These are phyloP conservation scores for Syngnathus acus DNA, from an alignment of 2,797 vertebrate genomes.

Conservation along the genomic window DNA sequence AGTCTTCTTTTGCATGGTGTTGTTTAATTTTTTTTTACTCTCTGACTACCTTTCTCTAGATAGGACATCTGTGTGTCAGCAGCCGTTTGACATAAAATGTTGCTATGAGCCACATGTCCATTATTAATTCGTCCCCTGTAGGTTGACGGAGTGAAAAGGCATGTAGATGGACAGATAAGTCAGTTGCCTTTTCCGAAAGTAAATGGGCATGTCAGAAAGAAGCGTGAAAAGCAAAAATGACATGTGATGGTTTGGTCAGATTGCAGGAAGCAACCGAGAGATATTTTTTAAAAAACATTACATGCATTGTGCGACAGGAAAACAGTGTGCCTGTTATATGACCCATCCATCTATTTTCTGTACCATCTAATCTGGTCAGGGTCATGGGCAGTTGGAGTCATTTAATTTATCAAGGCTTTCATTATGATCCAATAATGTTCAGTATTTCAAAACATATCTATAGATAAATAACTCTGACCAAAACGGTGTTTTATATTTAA, in stretches of 20 bases:
- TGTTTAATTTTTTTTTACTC: not conserved
- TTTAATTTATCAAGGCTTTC: not conserved
- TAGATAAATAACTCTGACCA: not conserved
- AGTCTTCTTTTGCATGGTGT: not conserved
- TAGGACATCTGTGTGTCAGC: not conserved
- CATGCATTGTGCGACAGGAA: not conserved
- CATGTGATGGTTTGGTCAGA: slow-evolving; percentile 10
- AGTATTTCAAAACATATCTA: not conserved
- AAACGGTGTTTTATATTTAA: not conserved
- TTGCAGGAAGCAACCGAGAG: not conserved
- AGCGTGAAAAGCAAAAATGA: slow-evolving; percentile 19
- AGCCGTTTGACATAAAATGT: slow-evolving; percentile 26
- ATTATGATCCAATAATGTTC: not conserved
- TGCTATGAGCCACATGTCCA: slow-evolving; percentile 27
- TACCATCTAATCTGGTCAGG: no score
- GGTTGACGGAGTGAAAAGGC: slow-evolving; percentile 17
- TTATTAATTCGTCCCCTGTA: slow-evolving; percentile 40
- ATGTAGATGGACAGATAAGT: slow-evolving; percentile 43
- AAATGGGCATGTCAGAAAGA: slow-evolving; percentile 28
- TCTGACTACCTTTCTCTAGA: not conserved
- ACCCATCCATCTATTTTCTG: not conserved
- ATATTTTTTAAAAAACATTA: not conserved
- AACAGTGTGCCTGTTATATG: no score
- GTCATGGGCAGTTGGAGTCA: no score
- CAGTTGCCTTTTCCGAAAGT: slow-evolving; percentile 26